These are phyloP conservation scores for Brachionichthys hirsutus DNA, from an alignment of 2,113 vertebrate genomes.

Conservation along the genomic window DNA sequence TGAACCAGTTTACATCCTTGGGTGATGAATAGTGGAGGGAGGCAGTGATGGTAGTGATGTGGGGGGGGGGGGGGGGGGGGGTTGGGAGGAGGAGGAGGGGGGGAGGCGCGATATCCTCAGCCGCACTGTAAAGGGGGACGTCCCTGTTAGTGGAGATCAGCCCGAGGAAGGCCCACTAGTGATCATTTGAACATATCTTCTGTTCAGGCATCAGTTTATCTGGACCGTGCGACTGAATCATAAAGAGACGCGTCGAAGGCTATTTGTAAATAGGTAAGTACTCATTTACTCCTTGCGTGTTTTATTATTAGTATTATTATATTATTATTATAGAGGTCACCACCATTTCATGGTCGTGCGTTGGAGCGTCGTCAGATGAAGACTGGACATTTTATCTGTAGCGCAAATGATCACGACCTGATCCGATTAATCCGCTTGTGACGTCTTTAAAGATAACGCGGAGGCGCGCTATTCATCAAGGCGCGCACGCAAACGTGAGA, in stretches of 20 bases:
- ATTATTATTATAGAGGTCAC: conserved; percentile 34
- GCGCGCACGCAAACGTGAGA: no score
- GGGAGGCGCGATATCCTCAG: conserved; percentile 61
- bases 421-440: no score
- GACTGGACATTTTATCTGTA: not conserved
- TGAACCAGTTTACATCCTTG: conserved; percentile 41
- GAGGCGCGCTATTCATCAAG: no score
- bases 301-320: not conserved
- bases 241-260: conserved; percentile 65
- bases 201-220: conserved; percentile 64
- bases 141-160: conserved; percentile 76
- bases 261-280: conserved; percentile 68
- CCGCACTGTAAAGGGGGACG: conserved; percentile 63
- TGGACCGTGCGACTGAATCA: conserved; percentile 54
- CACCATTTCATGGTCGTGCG: conserved; percentile 27
- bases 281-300: not conserved
- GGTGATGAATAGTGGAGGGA: conserved; percentile 64
- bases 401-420: no score
- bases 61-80: not conserved
- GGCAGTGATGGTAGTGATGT: conserved; percentile 13
- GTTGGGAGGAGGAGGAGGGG: not conserved
- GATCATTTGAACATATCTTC: conserved; percentile 69
- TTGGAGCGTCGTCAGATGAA: conserved; percentile 38
- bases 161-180: conserved; percentile 74
- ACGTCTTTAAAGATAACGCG: no score